Evolutionary conservation across 2,797 vertebrate genomes (phyloP).

Genomic region (Prionace glauca): DNA sequence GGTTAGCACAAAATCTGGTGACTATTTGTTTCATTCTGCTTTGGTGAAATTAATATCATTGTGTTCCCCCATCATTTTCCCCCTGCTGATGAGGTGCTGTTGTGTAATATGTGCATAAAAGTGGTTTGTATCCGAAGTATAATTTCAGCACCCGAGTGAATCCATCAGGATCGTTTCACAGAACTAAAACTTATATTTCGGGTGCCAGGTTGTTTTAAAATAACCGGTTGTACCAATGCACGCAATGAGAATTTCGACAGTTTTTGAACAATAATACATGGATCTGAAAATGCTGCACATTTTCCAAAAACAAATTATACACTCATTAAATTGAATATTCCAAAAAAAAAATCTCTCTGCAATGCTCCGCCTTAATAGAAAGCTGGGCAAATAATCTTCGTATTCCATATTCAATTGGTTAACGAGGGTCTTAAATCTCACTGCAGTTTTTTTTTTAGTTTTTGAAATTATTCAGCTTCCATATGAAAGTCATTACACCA

Average conservation of each 20-base stretch:
- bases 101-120: too few species aligned
- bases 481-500: not conserved
- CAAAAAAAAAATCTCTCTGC: not conserved
- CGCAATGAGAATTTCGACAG: not conserved
- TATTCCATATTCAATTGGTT: not conserved
- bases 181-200: not conserved
- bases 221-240: not conserved
- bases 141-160: not conserved
- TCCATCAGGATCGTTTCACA: not conserved
- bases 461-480: not conserved
- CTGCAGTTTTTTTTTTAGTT: not conserved
- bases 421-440: fast-evolving
- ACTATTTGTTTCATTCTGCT: not conserved
- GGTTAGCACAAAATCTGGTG: not conserved
- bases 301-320: not conserved
- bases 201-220: not conserved
- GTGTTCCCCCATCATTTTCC: not conserved
- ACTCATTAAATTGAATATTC: not conserved
- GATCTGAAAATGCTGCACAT: not conserved
- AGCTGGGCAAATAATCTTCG: not conserved
- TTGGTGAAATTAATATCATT: not conserved
- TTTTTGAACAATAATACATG: not conserved
- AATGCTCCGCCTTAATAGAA: not conserved
- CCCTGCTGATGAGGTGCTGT: not conserved
- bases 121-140: not conserved